Evolutionary conservation across 2,113 vertebrate species (phyloP).

Genomic region (Epinephelus fuscoguttatus): DNA sequence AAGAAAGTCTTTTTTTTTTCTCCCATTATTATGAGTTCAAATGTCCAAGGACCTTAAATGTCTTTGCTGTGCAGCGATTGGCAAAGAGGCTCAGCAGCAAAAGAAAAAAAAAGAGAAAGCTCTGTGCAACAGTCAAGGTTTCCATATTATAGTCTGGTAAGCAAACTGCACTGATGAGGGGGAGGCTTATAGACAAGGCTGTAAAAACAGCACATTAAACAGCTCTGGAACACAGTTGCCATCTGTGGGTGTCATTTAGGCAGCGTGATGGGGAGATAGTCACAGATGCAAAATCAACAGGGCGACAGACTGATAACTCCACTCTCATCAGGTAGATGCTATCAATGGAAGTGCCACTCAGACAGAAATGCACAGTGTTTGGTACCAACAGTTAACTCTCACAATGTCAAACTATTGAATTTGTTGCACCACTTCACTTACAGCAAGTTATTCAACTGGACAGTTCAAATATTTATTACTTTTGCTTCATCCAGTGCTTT

Average conservation of each 20-base stretch:
- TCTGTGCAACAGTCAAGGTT: constrained; percentile 1
- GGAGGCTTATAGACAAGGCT: constrained; percentile 26
- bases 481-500: background rate
- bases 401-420: constrained; percentile 3
- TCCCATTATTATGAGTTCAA: constrained; percentile 4
- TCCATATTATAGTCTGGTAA: constrained; percentile 28
- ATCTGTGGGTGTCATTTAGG: constrained; percentile 68
- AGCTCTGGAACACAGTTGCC: constrained; percentile 49
- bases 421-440: constrained; percentile 16
- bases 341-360: constrained; percentile 41
- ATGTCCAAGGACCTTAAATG: constrained; percentile 1
- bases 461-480: constrained; percentile 3
- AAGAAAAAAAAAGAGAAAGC: no score
- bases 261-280: constrained; percentile 35
- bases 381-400: constrained; percentile 16
- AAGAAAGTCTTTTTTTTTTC: background rate
- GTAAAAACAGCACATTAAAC: constrained; percentile 57
- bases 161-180: constrained; percentile 26
- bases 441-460: constrained; percentile 5
- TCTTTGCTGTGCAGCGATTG: constrained; percentile 11
- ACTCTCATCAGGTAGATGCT: constrained; percentile 45
- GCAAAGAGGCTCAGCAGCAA: constrained; percentile 4
- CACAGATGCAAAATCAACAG: constrained; percentile 67
- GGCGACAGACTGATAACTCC: constrained; percentile 43
- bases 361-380: constrained; percentile 34